Percentiles rank a stretch among this genome's conserved stretches.
phyloP scores from a whole-genome alignment of 2,113 vertebrate species.

The Dromas ardeola region DNA sequence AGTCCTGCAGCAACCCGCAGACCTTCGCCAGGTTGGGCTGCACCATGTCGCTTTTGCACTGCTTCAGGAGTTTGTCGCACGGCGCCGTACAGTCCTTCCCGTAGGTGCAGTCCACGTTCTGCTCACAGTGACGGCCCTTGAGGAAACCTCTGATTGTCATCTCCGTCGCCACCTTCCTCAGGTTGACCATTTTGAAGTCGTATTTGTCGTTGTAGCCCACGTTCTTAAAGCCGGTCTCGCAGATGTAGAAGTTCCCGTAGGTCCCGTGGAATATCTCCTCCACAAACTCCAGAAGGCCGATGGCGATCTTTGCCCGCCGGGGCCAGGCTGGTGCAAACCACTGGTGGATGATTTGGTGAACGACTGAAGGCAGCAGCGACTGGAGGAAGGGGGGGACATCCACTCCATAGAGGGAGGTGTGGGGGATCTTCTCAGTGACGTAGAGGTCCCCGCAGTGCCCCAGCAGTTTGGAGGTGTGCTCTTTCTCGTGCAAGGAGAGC shows the following conservation, averaged over 20 bases:
- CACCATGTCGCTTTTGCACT: constrained; percentile 90
- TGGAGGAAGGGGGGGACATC: constrained; percentile 81
- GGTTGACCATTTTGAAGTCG: constrained; percentile 93
- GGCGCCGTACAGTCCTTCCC: constrained; percentile 89
- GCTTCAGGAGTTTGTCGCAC: constrained; percentile 89
- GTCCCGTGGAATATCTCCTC: constrained; percentile 96
- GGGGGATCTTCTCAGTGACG: constrained; percentile 84
- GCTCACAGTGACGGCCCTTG: constrained; percentile 88
- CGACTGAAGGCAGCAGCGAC: constrained; percentile 79
- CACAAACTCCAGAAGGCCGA: constrained; percentile 94
- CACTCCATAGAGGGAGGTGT: constrained; percentile 82
- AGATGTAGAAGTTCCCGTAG: constrained; percentile 94
- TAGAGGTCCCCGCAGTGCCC: constrained; percentile 94
- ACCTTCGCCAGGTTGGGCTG: constrained; percentile 97
- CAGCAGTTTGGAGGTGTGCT: constrained; percentile 88
- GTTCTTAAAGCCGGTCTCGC: constrained; percentile 84
- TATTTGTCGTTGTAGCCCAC: constrained; percentile 90
- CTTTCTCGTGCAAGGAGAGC: constrained; percentile 89
- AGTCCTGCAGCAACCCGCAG: constrained; percentile 88
- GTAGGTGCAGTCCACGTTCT: constrained; percentile 90
- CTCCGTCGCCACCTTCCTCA: constrained; percentile 88
- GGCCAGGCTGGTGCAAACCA: constrained; percentile 95
- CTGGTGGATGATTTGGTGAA: constrained; percentile 83
- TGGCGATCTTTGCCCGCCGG: constrained; percentile 87
- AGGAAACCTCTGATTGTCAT: constrained; percentile 84